These are phyloP conservation scores for Carassius gibelio DNA, from an alignment of 2,113 vertebrate species.

Conservation along the genomic window DNA sequence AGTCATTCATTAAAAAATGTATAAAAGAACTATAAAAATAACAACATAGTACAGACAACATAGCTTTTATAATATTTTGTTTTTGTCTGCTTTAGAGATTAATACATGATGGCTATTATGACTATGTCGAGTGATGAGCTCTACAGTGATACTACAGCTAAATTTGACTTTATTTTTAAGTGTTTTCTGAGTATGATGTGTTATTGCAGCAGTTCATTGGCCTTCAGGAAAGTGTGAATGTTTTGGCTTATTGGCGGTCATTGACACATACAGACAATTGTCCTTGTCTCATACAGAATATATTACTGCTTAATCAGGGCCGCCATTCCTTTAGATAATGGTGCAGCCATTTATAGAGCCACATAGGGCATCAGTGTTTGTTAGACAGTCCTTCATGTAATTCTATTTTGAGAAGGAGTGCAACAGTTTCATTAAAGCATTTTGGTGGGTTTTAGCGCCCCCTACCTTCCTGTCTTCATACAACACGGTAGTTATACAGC, in stretches of 20 bases:
- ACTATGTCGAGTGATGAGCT: background rate
- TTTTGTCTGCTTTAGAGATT: background rate
- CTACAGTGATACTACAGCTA: slow-evolving; percentile 12
- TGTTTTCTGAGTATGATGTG: background rate
- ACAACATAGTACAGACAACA: background rate
- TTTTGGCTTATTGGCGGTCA: background rate
- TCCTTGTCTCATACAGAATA: background rate
- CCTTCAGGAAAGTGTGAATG: background rate
- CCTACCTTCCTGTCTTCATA: background rate
- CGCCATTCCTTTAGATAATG: background rate
- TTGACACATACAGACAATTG: background rate
- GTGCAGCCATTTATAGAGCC: background rate
- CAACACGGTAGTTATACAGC: background rate
- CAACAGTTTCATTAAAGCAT: background rate
- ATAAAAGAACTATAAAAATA: background rate
- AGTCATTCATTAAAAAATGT: background rate
- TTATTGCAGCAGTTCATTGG: background rate
- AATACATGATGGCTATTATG: background rate
- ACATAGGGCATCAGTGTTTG: background rate
- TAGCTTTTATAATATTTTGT: background rate
- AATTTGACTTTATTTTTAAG: background rate
- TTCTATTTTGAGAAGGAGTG: background rate
- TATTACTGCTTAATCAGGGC: background rate
- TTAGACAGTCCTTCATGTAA: background rate
- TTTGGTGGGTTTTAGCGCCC: background rate